Conservation (phyloP, 2,888 invertebrate genomes). For the Exocentrus adspersus region DNA sequence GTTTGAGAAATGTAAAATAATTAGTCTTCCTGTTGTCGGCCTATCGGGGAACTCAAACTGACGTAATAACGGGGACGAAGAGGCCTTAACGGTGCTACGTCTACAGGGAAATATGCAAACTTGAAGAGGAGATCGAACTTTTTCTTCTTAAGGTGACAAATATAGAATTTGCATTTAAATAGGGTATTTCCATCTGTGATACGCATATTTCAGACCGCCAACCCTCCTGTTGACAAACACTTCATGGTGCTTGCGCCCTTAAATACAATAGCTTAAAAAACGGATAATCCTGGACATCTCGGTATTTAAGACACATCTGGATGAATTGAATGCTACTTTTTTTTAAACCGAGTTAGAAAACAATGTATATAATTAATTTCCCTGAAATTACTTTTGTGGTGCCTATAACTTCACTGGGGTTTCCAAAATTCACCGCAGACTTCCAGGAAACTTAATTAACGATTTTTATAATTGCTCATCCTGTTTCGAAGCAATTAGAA, state of each 20-base stretch:
- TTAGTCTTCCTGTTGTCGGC: slow-evolving; percentile 55
- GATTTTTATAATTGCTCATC: slow-evolving; percentile 39
- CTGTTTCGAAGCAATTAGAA: slow-evolving; percentile 39
- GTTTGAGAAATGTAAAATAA: slow-evolving; percentile 58
- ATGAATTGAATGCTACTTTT: no score
- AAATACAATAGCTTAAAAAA: slow-evolving; percentile 46
- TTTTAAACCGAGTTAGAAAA: no score
- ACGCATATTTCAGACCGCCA: slow-evolving; percentile 55
- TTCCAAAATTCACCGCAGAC: slow-evolving; percentile 20
- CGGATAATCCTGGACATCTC: not conserved
- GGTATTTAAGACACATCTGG: not conserved
- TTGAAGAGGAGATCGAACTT: slow-evolving; percentile 63
- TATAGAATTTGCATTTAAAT: slow-evolving; percentile 76
- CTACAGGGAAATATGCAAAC: slow-evolving; percentile 62
- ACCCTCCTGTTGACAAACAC: slow-evolving; percentile 57
- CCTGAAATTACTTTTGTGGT: not conserved
- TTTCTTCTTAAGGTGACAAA: slow-evolving; percentile 68
- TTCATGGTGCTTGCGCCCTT: slow-evolving; percentile 57
- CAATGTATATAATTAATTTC: no score
- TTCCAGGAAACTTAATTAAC: slow-evolving; percentile 35
- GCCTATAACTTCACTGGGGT: not conserved
- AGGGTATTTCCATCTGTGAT: slow-evolving; percentile 73
- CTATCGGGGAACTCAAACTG: slow-evolving; percentile 49
- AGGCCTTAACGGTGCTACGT: slow-evolving; percentile 35
- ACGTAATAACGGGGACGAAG: slow-evolving; percentile 42